phyloP scores from a whole-genome alignment of 1,140 invertebrate species.

The Drosophila baimaii region DNA sequence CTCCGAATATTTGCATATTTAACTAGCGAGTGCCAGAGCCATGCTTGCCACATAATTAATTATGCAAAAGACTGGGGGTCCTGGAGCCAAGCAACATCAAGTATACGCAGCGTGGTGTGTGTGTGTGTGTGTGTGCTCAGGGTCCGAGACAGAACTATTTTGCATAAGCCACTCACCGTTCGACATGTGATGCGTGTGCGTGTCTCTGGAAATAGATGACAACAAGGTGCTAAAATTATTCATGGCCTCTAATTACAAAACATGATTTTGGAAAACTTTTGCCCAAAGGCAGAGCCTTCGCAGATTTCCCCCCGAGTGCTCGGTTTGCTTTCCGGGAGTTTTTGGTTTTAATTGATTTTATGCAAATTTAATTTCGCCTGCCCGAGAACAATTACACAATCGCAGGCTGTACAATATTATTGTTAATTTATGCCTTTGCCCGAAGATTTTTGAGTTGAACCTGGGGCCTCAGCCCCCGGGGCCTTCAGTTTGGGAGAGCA shows the following conservation, averaged over 20 bases:
- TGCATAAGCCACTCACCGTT: constrained; percentile 68
- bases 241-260: constrained; percentile 79
- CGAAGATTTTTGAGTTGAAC: constrained; percentile 52
- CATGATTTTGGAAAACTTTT: constrained; percentile 74
- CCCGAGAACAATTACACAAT: constrained; percentile 46
- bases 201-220: constrained; percentile 69
- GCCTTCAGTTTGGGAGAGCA: constrained; percentile 25
- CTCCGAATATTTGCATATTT: constrained; percentile 76
- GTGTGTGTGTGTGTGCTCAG: constrained; percentile 35
- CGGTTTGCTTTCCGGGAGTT: constrained; percentile 35
- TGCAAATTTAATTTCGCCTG: constrained; percentile 69
- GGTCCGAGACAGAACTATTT: constrained; percentile 62
- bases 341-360: constrained; percentile 77
- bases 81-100: constrained; percentile 55
- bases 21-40: constrained; percentile 66
- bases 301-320: constrained; percentile 26
- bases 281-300: constrained; percentile 19
- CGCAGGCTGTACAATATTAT: constrained; percentile 24
- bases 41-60: constrained; percentile 77
- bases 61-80: constrained; percentile 72
- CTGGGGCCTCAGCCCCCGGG: constrained; percentile 1
- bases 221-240: constrained; percentile 81
- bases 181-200: constrained; percentile 40
- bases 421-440: constrained; percentile 76
- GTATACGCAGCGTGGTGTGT: constrained; percentile 73